Percentiles rank a stretch among this genome's conserved stretches.
These are phyloP conservation scores for Sakesphorus luctuosus DNA, from an alignment of 2,113 vertebrate genomes.

Conservation along the genomic window DNA sequence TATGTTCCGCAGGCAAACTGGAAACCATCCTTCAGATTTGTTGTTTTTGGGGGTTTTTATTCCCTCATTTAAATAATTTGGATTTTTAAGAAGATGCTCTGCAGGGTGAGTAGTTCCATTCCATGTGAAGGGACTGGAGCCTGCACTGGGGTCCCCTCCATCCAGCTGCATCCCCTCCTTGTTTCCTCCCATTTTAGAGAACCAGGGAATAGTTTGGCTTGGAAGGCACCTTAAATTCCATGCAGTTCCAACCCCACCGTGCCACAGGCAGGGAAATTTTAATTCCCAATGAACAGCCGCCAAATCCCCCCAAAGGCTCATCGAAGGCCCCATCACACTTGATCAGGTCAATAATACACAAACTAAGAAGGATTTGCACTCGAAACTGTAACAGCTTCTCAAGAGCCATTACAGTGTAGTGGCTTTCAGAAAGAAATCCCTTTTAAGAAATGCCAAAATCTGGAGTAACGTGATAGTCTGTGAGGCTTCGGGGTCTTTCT, in stretches of 20 bases:
- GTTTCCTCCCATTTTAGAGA: background rate
- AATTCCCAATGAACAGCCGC: background rate
- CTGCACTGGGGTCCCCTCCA: rapidly evolving
- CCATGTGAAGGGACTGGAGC: background rate
- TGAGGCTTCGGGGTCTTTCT: slow-evolving; percentile 3
- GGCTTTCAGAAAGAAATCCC: slow-evolving; percentile 65
- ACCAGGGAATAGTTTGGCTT: background rate
- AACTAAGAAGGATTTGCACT: slow-evolving; percentile 71
- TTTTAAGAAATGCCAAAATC: slow-evolving; percentile 64
- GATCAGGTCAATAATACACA: slow-evolving; percentile 63
- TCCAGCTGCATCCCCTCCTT: rapidly evolving
- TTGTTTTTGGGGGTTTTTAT: background rate
- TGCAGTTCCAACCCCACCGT: background rate
- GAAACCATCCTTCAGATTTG: background rate
- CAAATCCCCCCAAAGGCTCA: background rate
- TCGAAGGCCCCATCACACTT: slow-evolving; percentile 11
- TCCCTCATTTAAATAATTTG: background rate
- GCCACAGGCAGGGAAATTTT: background rate
- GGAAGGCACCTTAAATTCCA: background rate
- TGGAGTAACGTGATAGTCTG: slow-evolving; percentile 22
- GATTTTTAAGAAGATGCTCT: background rate
- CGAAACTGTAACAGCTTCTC: slow-evolving; percentile 67
- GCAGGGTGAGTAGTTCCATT: background rate
- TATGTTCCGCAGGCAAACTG: rapidly evolving
- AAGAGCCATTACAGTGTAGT: slow-evolving; percentile 65